phyloP scores from a whole-genome alignment of 2,113 vertebrate genomes.

The Pygoscelis adeliae region DNA sequence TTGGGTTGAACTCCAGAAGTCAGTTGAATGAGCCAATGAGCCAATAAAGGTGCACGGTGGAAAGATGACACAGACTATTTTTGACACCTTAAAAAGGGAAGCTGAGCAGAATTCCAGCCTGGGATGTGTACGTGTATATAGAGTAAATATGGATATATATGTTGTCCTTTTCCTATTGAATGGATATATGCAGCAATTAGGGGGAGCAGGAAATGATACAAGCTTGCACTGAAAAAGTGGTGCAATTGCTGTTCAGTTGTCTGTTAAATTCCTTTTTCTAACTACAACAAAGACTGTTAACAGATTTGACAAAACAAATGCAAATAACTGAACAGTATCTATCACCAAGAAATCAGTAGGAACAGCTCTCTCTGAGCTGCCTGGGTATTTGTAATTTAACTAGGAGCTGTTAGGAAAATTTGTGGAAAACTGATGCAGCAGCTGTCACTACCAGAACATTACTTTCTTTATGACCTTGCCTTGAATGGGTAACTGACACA shows the following conservation, averaged over 20 bases:
- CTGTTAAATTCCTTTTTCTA: neutral
- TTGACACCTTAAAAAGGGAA: neutral
- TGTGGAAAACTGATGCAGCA: constrained; percentile 33
- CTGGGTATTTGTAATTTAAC: neutral
- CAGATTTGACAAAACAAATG: neutral
- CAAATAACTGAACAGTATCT: neutral
- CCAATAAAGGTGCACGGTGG: neutral
- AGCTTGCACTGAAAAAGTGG: neutral
- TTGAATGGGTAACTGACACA: constrained; percentile 25
- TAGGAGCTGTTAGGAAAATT: constrained; percentile 19
- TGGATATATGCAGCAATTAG: neutral
- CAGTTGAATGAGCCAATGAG: neutral
- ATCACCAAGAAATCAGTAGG: neutral
- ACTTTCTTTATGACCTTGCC: constrained; percentile 33
- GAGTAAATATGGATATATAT: neutral
- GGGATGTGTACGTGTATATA: neutral
- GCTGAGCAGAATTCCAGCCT: neutral
- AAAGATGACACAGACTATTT: neutral
- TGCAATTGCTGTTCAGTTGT: neutral
- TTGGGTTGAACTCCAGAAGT: neutral
- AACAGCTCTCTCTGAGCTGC: neutral
- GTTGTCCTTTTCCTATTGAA: neutral
- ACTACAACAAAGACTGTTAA: neutral
- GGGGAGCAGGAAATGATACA: neutral
- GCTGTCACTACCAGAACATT: constrained; percentile 26